phyloP scores from a whole-genome alignment of 1,140 invertebrate genomes.

The Heterodera carotae region DNA sequence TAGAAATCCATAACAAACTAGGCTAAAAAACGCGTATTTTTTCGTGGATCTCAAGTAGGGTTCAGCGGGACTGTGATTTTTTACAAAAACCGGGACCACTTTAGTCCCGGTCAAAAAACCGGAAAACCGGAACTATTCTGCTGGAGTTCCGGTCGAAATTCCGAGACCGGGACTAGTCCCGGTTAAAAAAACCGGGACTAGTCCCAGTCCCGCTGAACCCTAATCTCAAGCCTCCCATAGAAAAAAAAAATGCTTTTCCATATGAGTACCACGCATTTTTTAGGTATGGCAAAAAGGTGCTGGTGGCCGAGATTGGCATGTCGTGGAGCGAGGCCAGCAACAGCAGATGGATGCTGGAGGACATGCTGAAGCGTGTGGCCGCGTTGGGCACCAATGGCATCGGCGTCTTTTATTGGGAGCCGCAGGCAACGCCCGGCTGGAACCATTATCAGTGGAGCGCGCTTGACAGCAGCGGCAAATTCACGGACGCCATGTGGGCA shows the following conservation, averaged over 20 bases:
- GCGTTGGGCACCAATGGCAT: background rate
- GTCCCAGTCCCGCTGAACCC: no score
- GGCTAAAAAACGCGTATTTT: no score
- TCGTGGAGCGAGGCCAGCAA: background rate
- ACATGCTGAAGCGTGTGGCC: background rate
- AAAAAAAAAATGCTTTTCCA: background rate
- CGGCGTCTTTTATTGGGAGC: conserved; percentile 10
- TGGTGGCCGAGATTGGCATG: conserved; percentile 10
- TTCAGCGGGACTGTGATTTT: no score
- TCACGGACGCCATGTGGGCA: background rate
- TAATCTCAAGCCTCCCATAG: background rate
- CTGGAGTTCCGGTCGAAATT: no score
- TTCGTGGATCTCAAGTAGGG: no score
- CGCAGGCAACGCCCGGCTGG: background rate
- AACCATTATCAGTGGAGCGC: conserved; percentile 1
- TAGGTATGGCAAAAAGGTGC: background rate
- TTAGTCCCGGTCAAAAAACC: no score
- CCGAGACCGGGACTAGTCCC: no score
- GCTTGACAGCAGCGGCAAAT: background rate
- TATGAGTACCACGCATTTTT: no score
- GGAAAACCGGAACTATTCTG: no score
- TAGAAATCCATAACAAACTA: no score
- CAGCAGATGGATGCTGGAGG: background rate
- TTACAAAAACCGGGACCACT: no score
- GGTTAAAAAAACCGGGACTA: no score